These are phyloP conservation scores for Cataglyphis rosenhaueri DNA, from an alignment of 2,888 invertebrate genomes.

Conservation along the genomic window DNA sequence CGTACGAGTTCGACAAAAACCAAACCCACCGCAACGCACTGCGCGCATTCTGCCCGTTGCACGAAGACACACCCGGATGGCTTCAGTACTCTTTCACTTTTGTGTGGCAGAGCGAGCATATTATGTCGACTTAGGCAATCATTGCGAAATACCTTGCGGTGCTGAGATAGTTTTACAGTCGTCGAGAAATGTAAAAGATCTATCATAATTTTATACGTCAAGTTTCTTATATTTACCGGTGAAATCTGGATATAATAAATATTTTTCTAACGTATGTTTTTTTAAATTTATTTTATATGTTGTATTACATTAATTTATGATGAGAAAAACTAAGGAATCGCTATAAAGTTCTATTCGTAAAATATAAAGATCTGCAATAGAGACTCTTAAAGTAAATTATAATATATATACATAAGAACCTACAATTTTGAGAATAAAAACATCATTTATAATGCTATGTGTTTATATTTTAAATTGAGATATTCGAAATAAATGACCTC, in stretches of 20 bases:
- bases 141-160: constrained; percentile 24
- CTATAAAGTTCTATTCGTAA: neutral
- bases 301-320: neutral
- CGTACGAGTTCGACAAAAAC: constrained; percentile 58
- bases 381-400: neutral
- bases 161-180: constrained; percentile 15
- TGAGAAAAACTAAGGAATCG: neutral
- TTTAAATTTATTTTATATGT: neutral
- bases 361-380: neutral
- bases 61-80: constrained; percentile 48
- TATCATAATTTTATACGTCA: neutral
- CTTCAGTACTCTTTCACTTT: constrained; percentile 48
- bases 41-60: constrained; percentile 30
- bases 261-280: neutral
- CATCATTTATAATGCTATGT: no score
- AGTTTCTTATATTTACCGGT: neutral
- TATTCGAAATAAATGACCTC: no score
- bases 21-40: constrained; percentile 41
- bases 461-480: no score
- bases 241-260: neutral
- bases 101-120: constrained; percentile 36
- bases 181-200: constrained; percentile 11
- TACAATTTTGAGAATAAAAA: neutral
- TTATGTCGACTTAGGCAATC: constrained; percentile 45
- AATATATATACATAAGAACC: neutral